Conservation (phyloP, 2,113 vertebrate species). For the Grammomys surdaster region DNA sequence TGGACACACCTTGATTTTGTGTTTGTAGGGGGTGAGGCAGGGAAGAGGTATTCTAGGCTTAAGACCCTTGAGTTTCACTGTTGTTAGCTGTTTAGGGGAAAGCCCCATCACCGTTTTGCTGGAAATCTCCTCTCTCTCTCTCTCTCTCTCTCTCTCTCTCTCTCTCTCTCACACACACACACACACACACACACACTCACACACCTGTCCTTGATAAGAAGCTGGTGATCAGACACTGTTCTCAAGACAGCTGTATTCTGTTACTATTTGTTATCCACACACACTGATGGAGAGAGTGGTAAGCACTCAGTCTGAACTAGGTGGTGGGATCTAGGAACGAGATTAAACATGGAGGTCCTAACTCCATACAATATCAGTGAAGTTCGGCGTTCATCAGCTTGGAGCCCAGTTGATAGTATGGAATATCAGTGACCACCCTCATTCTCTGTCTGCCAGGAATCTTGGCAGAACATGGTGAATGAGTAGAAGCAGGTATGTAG, state of each 20-base stretch:
- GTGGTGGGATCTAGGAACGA: neutral
- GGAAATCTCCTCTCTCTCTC: neutral
- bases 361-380: neutral
- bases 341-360: neutral
- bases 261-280: neutral
- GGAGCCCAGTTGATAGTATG: neutral
- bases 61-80: neutral
- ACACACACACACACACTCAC: neutral
- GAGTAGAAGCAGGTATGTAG: neutral
- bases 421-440: neutral
- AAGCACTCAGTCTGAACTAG: neutral
- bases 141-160: no score
- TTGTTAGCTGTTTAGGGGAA: constrained; percentile 15
- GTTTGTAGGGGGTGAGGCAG: neutral
- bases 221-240: neutral
- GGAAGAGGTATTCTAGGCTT: constrained; percentile 23
- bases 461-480: neutral
- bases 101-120: constrained; percentile 56
- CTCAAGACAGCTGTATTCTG: constrained; percentile 3
- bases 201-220: constrained; percentile 8
- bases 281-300: neutral
- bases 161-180: neutral
- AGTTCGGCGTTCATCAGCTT: neutral
- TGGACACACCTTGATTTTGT: constrained; percentile 63
- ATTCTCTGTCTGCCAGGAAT: neutral